Conservation (phyloP, 2,113 vertebrate species). For the Brienomyrus longianalis region DNA sequence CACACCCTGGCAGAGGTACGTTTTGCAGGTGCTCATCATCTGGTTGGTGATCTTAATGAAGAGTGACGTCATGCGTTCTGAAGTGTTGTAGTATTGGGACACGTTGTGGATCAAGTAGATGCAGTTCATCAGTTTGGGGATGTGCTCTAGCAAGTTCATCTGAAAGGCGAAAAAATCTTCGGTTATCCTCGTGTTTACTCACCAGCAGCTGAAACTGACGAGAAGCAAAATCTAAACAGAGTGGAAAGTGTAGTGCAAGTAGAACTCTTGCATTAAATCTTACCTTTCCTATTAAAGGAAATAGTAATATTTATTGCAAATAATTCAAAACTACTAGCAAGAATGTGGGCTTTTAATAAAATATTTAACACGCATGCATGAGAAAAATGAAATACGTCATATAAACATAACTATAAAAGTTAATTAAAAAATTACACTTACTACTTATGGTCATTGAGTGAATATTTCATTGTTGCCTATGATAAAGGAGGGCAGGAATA, state of each 20-base stretch:
- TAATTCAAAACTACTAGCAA: neutral
- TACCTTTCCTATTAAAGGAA: neutral
- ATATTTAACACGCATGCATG: neutral
- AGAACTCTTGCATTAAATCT: neutral
- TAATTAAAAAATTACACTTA: neutral
- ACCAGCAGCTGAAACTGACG: neutral
- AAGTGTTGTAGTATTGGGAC: conserved; percentile 69
- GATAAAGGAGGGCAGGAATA: neutral
- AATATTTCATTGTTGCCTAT: neutral
- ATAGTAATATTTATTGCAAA: neutral
- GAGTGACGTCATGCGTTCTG: conserved; percentile 69
- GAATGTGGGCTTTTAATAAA: neutral
- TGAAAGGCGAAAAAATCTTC: conserved; percentile 15
- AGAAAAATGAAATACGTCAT: neutral
- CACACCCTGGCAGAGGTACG: conserved; percentile 56
- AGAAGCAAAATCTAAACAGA: neutral
- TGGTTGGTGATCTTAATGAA: conserved; percentile 78
- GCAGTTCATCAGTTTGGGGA: conserved; percentile 64
- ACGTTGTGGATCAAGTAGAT: conserved; percentile 64
- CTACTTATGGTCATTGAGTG: neutral
- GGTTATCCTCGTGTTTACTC: neutral
- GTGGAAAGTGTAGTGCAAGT: neutral
- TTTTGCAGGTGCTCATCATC: conserved; percentile 65
- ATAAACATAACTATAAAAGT: neutral
- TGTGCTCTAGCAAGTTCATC: conserved; percentile 56